Conservation (phyloP, 2,888 invertebrate species). For the Oscheius sp. region DNA sequence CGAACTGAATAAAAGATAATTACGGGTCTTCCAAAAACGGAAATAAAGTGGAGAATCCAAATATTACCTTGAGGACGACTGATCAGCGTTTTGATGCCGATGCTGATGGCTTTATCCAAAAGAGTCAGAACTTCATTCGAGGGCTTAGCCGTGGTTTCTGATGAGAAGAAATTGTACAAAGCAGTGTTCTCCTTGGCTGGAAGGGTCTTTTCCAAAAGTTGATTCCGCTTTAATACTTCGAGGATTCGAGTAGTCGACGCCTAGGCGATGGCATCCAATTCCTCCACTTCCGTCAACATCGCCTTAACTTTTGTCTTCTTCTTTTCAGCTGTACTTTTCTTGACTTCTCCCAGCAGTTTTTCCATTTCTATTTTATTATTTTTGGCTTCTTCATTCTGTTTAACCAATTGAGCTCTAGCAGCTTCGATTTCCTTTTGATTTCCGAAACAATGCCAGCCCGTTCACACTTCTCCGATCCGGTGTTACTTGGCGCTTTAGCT, state of each 20-base stretch:
- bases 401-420: background rate
- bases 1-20: no score
- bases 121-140: conserved; percentile 11
- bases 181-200: background rate
- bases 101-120: conserved; percentile 12
- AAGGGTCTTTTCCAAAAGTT: conserved; percentile 15
- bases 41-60: background rate
- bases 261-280: background rate
- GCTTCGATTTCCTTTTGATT: conserved; percentile 4
- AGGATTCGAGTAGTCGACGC: conserved; percentile 6
- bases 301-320: background rate
- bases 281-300: background rate
- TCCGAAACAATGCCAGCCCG: background rate
- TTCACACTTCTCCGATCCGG: background rate
- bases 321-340: no score
- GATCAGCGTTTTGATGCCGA: conserved; percentile 5
- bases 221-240: conserved; percentile 16
- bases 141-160: background rate
- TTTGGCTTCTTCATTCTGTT: background rate
- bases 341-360: background rate
- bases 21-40: no score
- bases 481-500: background rate
- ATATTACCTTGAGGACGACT: conserved; percentile 6
- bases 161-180: background rate
- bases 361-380: conserved; percentile 4